phyloP scores from a whole-genome alignment of 1,140 invertebrate species.

The Cherax destructor region DNA sequence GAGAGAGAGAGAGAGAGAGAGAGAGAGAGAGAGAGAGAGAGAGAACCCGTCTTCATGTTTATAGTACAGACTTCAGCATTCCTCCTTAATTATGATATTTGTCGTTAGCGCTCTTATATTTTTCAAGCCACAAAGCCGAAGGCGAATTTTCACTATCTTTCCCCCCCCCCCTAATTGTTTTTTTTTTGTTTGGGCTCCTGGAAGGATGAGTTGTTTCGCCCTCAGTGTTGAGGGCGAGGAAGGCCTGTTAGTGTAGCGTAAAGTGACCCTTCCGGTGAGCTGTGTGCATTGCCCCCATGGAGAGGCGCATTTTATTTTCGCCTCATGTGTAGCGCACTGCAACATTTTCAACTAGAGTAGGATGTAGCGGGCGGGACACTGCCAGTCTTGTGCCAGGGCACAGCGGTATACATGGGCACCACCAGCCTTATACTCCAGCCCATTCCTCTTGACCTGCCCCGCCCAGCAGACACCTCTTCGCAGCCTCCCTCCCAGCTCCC shows the following conservation, averaged over 20 bases:
- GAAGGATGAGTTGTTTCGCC: not conserved
- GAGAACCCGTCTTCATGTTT: not conserved
- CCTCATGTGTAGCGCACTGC: not conserved
- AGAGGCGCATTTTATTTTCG: not conserved
- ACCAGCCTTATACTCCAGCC: not conserved
- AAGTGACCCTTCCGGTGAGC: not conserved
- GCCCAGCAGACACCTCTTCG: not conserved
- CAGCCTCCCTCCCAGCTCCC: not conserved
- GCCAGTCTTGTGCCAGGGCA: not conserved
- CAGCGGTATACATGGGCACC: not conserved
- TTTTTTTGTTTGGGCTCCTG: not conserved
- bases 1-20: too few relatives aligned
- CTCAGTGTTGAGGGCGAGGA: not conserved
- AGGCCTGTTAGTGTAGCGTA: not conserved
- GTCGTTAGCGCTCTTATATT: not conserved
- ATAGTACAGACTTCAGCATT: not conserved
- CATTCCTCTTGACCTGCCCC: not conserved
- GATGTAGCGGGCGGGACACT: not conserved
- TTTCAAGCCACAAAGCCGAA: not conserved
- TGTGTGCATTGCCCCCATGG: not conserved
- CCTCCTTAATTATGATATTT: not conserved
- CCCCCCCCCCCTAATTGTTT: not conserved
- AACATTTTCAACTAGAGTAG: constrained; percentile 7
- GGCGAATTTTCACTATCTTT: not conserved
- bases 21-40: not conserved